These are phyloP conservation scores for Sarcophaga variegata DNA, from an alignment of 2,888 invertebrate species.

Conservation along the genomic window DNA sequence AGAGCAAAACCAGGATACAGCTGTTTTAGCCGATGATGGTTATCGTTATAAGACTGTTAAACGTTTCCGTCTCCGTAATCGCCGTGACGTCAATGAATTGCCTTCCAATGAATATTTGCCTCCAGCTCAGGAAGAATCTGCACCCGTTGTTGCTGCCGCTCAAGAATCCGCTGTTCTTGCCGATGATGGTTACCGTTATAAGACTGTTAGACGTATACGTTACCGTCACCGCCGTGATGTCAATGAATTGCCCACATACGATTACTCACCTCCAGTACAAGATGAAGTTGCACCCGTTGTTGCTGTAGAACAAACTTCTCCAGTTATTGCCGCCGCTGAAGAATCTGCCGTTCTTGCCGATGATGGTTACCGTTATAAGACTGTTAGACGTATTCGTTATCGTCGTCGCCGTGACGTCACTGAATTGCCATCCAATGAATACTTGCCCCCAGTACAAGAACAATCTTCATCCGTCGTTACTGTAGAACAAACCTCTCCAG, in stretches of 20 bases:
- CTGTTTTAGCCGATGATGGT: constrained; percentile 68
- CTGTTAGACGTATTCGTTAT: constrained; percentile 64
- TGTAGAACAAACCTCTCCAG: constrained; percentile 45
- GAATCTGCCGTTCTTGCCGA: constrained; percentile 64
- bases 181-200: constrained; percentile 70
- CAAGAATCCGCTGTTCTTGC: constrained; percentile 58
- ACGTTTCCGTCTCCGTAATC: constrained; percentile 66
- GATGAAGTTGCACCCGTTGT: constrained; percentile 38
- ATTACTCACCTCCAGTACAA: constrained; percentile 61
- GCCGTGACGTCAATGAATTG: constrained; percentile 69
- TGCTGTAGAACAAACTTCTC: constrained; percentile 40
- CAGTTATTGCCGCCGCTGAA: constrained; percentile 43
- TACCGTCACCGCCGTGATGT: constrained; percentile 69
- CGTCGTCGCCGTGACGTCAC: constrained; percentile 69
- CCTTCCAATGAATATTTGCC: constrained; percentile 66
- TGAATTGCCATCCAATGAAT: constrained; percentile 63
- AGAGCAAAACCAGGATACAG: constrained; percentile 34
- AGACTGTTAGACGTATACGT: constrained; percentile 67
- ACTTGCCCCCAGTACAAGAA: constrained; percentile 63
- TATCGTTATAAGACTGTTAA: constrained; percentile 69
- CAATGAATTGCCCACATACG: constrained; percentile 63
- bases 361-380: constrained; percentile 70
- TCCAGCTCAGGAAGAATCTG: constrained; percentile 50
- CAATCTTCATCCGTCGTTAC: constrained; percentile 11
- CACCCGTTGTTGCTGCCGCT: constrained; percentile 36